Percentiles rank a stretch among this genome's conserved stretches.
Evolutionary conservation across 2,797 vertebrate genomes (phyloP).

Genomic region (Pelodytes ibericus): DNA sequence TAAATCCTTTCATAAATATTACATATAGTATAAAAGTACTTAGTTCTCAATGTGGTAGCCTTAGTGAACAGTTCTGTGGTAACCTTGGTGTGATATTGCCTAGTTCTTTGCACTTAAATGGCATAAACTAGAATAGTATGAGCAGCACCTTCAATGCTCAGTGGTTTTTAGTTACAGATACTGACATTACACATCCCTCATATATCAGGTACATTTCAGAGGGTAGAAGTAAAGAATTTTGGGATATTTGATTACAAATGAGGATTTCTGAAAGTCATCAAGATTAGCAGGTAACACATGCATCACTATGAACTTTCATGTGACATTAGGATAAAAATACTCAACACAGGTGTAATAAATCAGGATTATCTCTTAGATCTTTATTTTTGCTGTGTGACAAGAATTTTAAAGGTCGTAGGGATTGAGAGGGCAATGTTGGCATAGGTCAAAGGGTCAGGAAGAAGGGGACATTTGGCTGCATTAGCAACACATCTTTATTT

Average conservation of each 20-base stretch:
- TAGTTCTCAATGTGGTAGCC: too few relatives aligned
- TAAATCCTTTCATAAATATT: too few relatives aligned
- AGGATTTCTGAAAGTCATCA: slow-evolving; percentile 37
- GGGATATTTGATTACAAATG: slow-evolving; percentile 40
- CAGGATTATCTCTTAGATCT: slow-evolving; percentile 35
- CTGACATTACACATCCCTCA: slow-evolving; percentile 31
- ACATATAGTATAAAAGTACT: too few relatives aligned
- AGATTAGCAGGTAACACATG: slow-evolving; percentile 38
- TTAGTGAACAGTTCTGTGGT: neutral
- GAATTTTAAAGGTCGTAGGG: slow-evolving; percentile 44
- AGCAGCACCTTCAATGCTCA: neutral
- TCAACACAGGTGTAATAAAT: slow-evolving; percentile 39
- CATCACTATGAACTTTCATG: slow-evolving; percentile 30
- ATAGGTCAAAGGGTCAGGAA: slow-evolving; percentile 17
- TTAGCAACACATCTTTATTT: neutral
- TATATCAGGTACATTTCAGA: slow-evolving; percentile 44
- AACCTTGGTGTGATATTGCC: neutral
- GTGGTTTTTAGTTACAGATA: neutral
- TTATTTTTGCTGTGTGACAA: slow-evolving; percentile 8
- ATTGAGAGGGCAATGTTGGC: slow-evolving; percentile 6
- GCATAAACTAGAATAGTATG: slow-evolving; percentile 28
- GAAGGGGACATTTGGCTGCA: neutral
- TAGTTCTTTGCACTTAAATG: neutral
- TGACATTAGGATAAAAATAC: slow-evolving; percentile 42
- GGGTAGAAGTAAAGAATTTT: slow-evolving; percentile 21